Evolutionary conservation across 2,888 invertebrate genomes (phyloP).

Genomic region (Acanthosoma haemorrhoidale): DNA sequence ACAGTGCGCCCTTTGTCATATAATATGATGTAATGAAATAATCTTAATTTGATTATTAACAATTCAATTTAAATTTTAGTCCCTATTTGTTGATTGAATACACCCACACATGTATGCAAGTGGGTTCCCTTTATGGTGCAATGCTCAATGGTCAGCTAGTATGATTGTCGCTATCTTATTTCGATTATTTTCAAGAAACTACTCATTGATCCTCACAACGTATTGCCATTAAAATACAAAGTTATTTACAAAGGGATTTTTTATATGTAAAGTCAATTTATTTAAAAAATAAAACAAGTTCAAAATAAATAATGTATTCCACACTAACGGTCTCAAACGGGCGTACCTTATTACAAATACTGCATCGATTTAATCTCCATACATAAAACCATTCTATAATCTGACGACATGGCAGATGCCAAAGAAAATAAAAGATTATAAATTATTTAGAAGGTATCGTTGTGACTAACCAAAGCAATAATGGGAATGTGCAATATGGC

Average conservation of each 20-base stretch:
- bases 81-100: too few species aligned
- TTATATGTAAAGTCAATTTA: too few species aligned
- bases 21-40: background rate
- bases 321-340: background rate
- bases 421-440: background rate
- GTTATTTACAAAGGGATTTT: too few species aligned
- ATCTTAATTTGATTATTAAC: background rate
- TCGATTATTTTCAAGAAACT: too few species aligned
- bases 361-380: background rate
- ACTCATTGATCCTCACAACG: too few species aligned
- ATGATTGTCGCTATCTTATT: too few species aligned
- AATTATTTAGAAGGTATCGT: slow-evolving; percentile 4
- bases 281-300: background rate
- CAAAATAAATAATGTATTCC: background rate
- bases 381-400: background rate
- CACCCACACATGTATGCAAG: too few species aligned
- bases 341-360: background rate
- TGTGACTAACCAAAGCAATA: too few species aligned
- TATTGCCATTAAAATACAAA: too few species aligned
- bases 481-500: background rate
- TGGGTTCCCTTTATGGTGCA: too few species aligned
- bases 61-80: too few species aligned
- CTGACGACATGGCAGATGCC: background rate
- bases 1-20: background rate
- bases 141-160: too few species aligned